phyloP scores from a whole-genome alignment of 2,113 vertebrate species.

The Fregetta grallaria region DNA sequence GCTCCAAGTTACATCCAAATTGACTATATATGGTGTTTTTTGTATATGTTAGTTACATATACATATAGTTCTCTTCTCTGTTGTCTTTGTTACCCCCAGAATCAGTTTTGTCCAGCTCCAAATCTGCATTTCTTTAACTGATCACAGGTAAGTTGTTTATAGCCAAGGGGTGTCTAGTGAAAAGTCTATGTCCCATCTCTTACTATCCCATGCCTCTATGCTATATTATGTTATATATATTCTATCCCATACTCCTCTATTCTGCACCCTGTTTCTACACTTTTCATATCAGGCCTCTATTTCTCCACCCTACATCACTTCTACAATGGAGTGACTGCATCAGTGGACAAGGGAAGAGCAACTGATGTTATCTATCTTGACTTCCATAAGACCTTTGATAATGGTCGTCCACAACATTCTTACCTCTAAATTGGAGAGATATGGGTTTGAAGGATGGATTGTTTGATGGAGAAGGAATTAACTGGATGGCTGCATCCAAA shows the following conservation, averaged over 20 bases:
- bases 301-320: neutral
- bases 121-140: neutral
- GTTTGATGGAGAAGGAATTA: neutral
- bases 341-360: neutral
- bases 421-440: neutral
- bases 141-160: neutral
- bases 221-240: no score
- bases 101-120: neutral
- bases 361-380: neutral
- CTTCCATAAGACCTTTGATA: neutral
- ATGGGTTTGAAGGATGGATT: neutral
- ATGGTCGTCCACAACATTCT: accelerated
- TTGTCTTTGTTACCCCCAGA: neutral
- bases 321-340: neutral
- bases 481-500: neutral
- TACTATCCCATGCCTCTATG: neutral
- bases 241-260: neutral
- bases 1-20: neutral
- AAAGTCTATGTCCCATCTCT: neutral
- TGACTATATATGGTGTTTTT: neutral
- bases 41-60: neutral
- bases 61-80: no score
- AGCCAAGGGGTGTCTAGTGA: neutral
- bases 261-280: neutral
- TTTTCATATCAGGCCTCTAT: neutral